Evolutionary conservation across 2,888 invertebrate genomes (phyloP), one percentile per base, ranked within the genome.

Genomic region (Philereme vetulata): DNA sequence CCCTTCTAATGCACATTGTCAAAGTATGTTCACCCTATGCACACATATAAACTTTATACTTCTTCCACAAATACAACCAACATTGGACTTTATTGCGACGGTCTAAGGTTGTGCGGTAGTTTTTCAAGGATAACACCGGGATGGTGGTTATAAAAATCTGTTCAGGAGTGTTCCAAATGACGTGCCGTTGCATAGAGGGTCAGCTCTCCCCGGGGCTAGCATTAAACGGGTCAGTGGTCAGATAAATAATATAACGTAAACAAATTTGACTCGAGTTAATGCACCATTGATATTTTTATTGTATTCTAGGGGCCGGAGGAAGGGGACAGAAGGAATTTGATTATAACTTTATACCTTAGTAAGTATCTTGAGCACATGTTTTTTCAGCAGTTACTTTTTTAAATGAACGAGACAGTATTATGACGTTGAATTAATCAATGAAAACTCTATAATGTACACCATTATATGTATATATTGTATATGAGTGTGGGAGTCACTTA

Each of bases 221-320:
- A 89, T 90, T 84, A 88, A 88, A 81, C 87, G 90, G 89, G 84
- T 86, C 89, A 90, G 70, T 86, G 84, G 85, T 81, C 91, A 90
- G 86, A 90, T 90, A 90, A 90, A 90, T 88, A 90, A 86, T 85
- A 85, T 84, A 81, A 85, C 77, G 82, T 82, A 89, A 89, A 90
- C 89, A 90, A 88, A 90, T 88, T 90, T 79, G 81, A 82, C 81
- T 83, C 85, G 83, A 81, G 87, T 86, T 85, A 84, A 89, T 89
- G 88, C 88, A 81, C 81, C 88, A 86, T 86, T 88, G 89, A 82
- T 87, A 85, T 86, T 87, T 86, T 67, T 66, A 68, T 65, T 62
- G 47, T 60, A 44, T 57, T 57, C 11, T 51, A 59, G 64, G 63
- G 60, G 51, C 49, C 34, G 7, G 35, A 32, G 48, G 46, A 33